Base-by-base conservation (phyloP, 2,888 invertebrate genomes). In the Andrena haemorrhoa region DNA sequence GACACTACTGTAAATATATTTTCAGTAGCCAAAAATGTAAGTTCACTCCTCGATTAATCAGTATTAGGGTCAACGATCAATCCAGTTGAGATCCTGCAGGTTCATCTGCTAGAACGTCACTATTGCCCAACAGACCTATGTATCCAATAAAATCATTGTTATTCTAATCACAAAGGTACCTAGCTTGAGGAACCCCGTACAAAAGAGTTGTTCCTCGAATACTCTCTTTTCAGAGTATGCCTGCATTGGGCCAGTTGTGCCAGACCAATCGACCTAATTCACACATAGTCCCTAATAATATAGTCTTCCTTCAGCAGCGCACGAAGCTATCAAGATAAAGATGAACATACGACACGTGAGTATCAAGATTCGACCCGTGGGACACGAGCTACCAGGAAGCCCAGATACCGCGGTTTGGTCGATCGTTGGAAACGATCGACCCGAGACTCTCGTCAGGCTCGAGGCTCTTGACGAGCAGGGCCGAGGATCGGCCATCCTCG, bases 401-500 rank as follows among this genome's bases (percentile, higher is more conserved):
- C 61, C 75, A 70, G 75, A 76, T 63, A 69, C 74, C 58, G 75
- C 51, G 82, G 85, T 84, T 85, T 84, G 82, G 76, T 85, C 85
- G 84, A 85, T 85, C 85, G 79, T 82, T 84, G 53, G 31, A 16
- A 82, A 73, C 84, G 78, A 79, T 85, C 73, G 79, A 84, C 26
- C 78, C 65, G 33, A 4, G 63, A 5, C 63, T 23, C 75, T 58
- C 56, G 51, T 47, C 60, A 23, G 20, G 33, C 70, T 61, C 65
- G 61, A 65, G 20, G 29, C 53, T 66, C 73, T 75, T 56, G 65
- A 56, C 72, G 68, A 41, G 35, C 47, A 35, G 47, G 65, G 63
- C 72, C 71, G 60, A 73, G 70, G 35, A 71, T 66, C 71, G 64
- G 41, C 64, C 66, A 31, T 71, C 70, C 26, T 41, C 73, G 7